Base-by-base conservation (phyloP, 2,113 vertebrate species). In the Lophius piscatorius region DNA sequence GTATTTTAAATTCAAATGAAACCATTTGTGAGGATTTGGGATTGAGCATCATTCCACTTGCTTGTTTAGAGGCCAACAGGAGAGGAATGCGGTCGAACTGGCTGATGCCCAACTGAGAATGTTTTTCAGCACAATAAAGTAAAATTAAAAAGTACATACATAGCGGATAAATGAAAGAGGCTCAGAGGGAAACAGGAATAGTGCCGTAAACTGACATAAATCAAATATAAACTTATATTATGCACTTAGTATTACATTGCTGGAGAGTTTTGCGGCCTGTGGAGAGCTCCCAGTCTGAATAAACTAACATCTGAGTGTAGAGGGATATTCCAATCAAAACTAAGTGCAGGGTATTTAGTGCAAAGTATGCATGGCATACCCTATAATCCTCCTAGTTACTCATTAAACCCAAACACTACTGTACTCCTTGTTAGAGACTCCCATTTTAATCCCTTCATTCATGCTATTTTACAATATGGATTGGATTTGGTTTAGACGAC, bases 1-100 rank as follows among this genome's bases (percentile, higher is more conserved):
- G 76, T 66, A 70, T 59, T 66, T 76, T 35, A 48, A 63, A 69
- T 68, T 68, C 69, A 74, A 20, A 59, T 40, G 40, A 62, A 87
- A 44, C 45, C 69, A 49, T 51, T 80, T 54, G 33, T 56, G 51
- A 66, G 55, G 56, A 63, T 34, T 44, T 36, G 26, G 29, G 57
- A n/a, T 45, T 10, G 55, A 71, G 64, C 62, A 85, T 80, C 76
- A 67, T 38, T 69, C 49, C 54, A 48, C 36, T 44, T 72, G 52
- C 67, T 63, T 36, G 24, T 63, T 70, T 35, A 54, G 77, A 69
- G 59, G 70, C 81, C 73, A 70, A 36, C 51, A 39, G 63, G 2
- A 47, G 40, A 64, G 21, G 54, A 62, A 60, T 73, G 76, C 13
- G 63, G 75, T 69, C 14, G n/a, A 2, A 6, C 57, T 56, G 78